Conservation (phyloP, 2,113 vertebrate genomes). For the Pelvicachromis taeniatus region DNA sequence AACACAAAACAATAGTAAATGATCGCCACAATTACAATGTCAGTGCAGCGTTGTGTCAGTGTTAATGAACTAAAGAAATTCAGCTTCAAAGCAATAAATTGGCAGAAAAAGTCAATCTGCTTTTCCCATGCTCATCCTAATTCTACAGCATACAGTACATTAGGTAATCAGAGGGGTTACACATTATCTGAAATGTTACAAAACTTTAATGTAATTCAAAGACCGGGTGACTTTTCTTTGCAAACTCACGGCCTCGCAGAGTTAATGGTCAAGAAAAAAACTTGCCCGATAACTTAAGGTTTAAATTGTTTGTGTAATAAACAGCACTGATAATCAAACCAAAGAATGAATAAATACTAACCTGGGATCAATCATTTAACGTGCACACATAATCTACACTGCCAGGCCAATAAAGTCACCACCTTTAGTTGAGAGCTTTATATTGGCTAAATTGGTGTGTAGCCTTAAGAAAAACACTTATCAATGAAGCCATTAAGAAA, state of each 20-base stretch:
- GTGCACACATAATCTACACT: not conserved
- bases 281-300: not conserved
- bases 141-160: not conserved
- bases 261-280: not conserved
- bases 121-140: not conserved
- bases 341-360: not conserved
- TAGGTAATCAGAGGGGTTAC: not conserved
- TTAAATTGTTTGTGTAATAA: not conserved
- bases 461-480: not conserved
- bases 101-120: not conserved
- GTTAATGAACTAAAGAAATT: not conserved
- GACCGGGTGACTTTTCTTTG: not conserved
- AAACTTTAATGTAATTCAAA: slow-evolving; percentile 7
- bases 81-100: not conserved
- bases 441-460: not conserved
- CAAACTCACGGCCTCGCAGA: not conserved
- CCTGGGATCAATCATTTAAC: not conserved
- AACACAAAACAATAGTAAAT: not conserved
- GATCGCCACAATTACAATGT: not conserved
- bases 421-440: not conserved
- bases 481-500: not conserved
- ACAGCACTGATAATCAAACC: not conserved
- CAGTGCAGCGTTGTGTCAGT: not conserved
- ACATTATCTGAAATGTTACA: not conserved
- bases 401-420: not conserved